Conservation (phyloP, 1,140 invertebrate genomes). For the Dendroctonus ponderosae region DNA sequence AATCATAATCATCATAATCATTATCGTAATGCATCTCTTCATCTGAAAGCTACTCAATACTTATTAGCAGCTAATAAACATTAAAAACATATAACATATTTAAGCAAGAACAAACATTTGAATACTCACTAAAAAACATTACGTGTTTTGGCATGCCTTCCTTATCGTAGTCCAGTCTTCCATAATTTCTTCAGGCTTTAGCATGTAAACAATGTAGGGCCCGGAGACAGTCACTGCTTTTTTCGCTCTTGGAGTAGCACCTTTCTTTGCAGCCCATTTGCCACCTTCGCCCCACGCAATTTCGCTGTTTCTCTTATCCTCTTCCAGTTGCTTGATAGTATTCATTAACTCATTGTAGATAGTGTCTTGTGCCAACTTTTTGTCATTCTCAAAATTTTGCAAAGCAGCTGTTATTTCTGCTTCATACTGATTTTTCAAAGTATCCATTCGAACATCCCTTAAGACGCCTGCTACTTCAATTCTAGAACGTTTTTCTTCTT, state of each 20-base stretch:
- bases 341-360: conserved; percentile 87
- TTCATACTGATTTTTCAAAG: conserved; percentile 83
- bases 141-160: conserved; percentile 54
- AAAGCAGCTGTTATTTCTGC: conserved; percentile 84
- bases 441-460: conserved; percentile 71
- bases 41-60: no score
- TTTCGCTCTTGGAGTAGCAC: conserved; percentile 52
- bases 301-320: conserved; percentile 91
- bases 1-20: no score
- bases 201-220: conserved; percentile 95
- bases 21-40: no score
- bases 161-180: conserved; percentile 94
- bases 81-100: neutral
- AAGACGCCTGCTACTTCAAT: conserved; percentile 88
- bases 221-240: conserved; percentile 89
- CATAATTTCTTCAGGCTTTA: conserved; percentile 89
- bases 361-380: conserved; percentile 76
- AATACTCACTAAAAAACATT: neutral
- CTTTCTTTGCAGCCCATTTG: conserved; percentile 45
- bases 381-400: conserved; percentile 92
- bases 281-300: conserved; percentile 68
- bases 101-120: neutral
- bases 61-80: neutral
- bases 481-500: conserved; percentile 81
- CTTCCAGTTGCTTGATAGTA: conserved; percentile 87